Base-by-base conservation (phyloP, 2,888 invertebrate species). In the Spatulosminthurus flaviceps region DNA sequence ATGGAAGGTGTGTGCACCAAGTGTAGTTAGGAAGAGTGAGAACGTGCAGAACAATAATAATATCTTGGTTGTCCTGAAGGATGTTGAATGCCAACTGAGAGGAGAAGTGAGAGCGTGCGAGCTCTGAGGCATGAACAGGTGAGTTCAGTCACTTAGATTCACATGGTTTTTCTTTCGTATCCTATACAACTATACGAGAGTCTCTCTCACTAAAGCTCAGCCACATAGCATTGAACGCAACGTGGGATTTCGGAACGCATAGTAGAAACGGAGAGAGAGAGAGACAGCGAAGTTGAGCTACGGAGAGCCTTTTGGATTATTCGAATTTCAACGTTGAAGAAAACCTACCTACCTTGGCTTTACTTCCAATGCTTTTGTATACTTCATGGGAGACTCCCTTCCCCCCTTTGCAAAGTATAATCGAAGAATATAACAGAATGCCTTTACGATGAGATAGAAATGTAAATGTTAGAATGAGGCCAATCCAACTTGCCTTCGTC, bases 41-140 rank as follows among this genome's bases (percentile, higher is more conserved):
- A 51, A 2, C n/a, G 51, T 51, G 51, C 7, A 51, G 51, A 51
- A 51, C 7, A 51, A n/a, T n/a, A n/a, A n/a, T n/a, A n/a, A 51
- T 51, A 13, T 51, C 51, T 51, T 51, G 64, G 22, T n/a, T 22
- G 19, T 67, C 67, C 67, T 67, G 67, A 67, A 67, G 67, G 67
- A 24, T 67, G 67, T 67, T 67, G 67, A 67, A 26, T 67, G 67
- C 28, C 67, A 67, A 67, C 67, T 67, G 67, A 67, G 67, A 28
- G 28, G 28, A 67, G 67, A 67, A 67, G 67, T 67, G 67, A 67
- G 67, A 67, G 67, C 67, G 67, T 67, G 67, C 67, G 28, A 24
- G 28, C 67, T 67, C 0, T 26, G 67, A 67, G 67, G 67, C 67
- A 67, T 67, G 67, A 67, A 67, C 67, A 64, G 64, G 64, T 64